Evolutionary conservation across 37 sponge, comb jelly and placozoan species (phyloP), one percentile per base, ranked within the genome.

Genomic region (Cladorhizidae sp.): DNA sequence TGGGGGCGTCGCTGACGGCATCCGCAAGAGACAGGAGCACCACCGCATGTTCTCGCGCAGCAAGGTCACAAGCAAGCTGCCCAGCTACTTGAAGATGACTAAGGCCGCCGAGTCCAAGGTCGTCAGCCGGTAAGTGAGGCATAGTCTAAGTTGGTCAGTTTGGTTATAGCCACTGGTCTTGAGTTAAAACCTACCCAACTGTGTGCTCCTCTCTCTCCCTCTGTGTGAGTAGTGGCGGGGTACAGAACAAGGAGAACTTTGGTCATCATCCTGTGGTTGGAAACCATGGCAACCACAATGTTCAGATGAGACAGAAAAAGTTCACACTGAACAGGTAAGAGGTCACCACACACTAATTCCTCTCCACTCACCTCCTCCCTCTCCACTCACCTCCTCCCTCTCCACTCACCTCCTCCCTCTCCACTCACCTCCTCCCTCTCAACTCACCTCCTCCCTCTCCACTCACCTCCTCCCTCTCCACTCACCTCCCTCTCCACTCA

Each of bases 81-180:
- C 92, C 0, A 83, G 76, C 58, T 86, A 91, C 52, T 71, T 83
- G 18, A 37, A 77, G 37, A 63, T 86, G 76, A 91, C 87, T 18
- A 91, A 83, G 35, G 63, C 83, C 56, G 83, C 87, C 17, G 70
- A 83, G 38, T 67, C 83, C 33, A 91, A 91, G 57, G 72, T 83
- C 76, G 68, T 84, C 32, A 65, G 32, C 11, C 67, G 67, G 67
- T 65, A 31, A 65, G 67, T 65, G 67, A 14, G 35, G 49, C 8
- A 12, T 45, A 45, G 49, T 45, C 8, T 5, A 58, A 26, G 59
- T 58, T 58, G 23, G 26, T 58, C 3, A 14, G 20, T 5, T 18
- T 5, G 2, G 20, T 58, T 21, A 58, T 14, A 18, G 3, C 2
- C 59, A 45, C 5, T 45, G 49, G 8, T 45, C 5, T 9, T 9